Conservation (phyloP, 1,140 invertebrate species). For the Babylonia areolata region DNA sequence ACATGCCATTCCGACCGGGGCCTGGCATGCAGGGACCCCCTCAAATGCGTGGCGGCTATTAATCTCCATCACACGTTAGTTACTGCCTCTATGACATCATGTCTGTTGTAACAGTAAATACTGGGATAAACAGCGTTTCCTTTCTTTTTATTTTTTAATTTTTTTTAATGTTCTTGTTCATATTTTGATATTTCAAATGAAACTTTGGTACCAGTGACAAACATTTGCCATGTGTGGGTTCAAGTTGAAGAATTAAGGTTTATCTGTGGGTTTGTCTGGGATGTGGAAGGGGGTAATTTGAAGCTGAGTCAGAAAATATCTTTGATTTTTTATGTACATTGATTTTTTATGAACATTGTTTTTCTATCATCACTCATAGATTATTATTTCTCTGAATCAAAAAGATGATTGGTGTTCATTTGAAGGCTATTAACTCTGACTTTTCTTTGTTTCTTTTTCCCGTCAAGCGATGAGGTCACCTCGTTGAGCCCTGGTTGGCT, state of each 20-base stretch:
- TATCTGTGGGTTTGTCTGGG: no score
- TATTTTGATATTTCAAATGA: no score
- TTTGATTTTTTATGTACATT: background rate
- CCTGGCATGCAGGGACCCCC: constrained; percentile 34
- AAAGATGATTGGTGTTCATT: background rate
- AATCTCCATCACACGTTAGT: constrained; percentile 27
- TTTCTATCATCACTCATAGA: background rate
- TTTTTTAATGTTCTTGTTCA: no score
- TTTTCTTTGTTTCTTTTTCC: constrained; percentile 16
- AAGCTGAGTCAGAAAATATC: background rate
- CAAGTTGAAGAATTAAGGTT: no score
- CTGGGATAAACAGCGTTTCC: no score
- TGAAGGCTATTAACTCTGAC: constrained; percentile 9
- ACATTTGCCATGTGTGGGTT: no score
- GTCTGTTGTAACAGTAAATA: background rate
- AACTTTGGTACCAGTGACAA: no score
- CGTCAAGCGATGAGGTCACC: background rate
- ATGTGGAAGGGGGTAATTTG: background rate
- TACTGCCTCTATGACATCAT: background rate
- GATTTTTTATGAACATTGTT: background rate
- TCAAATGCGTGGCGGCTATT: constrained; percentile 34
- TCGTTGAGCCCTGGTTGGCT: constrained; percentile 12
- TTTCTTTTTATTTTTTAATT: no score
- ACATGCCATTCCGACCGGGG: constrained; percentile 37
- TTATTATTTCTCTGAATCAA: background rate